Percentiles rank a stretch among this genome's conserved stretches.
These are phyloP conservation scores for Bolinopsis microptera DNA, from an alignment of 37 sponge, comb jelly and placozoan genomes.

Conservation along the genomic window DNA sequence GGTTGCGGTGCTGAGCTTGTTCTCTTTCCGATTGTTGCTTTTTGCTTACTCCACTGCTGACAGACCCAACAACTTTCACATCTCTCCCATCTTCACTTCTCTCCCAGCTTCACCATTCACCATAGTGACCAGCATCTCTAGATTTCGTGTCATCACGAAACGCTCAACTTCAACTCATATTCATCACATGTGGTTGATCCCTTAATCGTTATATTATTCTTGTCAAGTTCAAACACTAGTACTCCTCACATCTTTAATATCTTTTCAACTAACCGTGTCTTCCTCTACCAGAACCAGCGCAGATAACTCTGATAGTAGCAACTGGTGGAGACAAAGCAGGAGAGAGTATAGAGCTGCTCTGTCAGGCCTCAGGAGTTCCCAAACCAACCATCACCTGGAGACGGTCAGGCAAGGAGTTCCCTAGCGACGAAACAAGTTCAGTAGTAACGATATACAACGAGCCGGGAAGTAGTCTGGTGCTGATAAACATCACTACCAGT, in stretches of 20 bases:
- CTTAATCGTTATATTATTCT: too few species aligned
- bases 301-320: conserved; percentile 50
- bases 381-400: conserved; percentile 51
- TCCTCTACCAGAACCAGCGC: conserved; percentile 9
- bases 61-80: not conserved
- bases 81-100: not conserved
- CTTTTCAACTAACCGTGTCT: too few species aligned
- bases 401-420: conserved; percentile 35
- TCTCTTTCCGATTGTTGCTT: not conserved
- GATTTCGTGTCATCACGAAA: too few species aligned
- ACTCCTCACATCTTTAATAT: too few species aligned
- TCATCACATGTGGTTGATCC: too few species aligned
- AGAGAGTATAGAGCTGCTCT: conserved; percentile 60
- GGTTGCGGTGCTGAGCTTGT: not conserved
- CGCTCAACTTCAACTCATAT: too few species aligned
- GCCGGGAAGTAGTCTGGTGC: conserved; percentile 61
- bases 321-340: conserved; percentile 59
- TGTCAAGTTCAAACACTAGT: too few species aligned
- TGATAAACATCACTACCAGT: conserved; percentile 50
- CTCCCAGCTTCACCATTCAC: too few species aligned
- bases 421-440: conserved; percentile 19
- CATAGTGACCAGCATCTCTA: too few species aligned
- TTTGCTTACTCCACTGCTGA: not conserved
- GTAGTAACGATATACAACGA: conserved; percentile 61
- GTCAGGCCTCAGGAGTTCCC: conserved; percentile 52